Conservation (phyloP, 2,113 vertebrate genomes). For the Pica pica region DNA sequence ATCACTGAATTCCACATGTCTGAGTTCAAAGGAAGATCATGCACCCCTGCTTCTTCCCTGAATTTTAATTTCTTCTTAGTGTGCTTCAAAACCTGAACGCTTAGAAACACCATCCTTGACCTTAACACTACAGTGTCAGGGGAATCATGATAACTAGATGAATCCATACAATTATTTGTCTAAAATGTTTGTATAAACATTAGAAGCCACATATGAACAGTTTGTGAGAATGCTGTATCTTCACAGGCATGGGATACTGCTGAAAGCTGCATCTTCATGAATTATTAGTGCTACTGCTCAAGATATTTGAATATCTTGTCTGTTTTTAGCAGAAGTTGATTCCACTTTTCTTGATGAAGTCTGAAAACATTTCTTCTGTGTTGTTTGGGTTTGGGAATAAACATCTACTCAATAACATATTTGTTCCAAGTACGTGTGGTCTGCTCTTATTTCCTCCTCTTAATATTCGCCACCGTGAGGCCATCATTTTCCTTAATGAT, state of each 20-base stretch:
- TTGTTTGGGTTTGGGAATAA: neutral
- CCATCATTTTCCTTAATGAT: neutral
- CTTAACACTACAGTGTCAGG: conserved; percentile 5
- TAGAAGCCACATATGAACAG: neutral
- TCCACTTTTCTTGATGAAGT: neutral
- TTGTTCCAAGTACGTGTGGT: fast-evolving
- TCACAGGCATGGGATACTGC: neutral
- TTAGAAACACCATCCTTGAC: conserved; percentile 15
- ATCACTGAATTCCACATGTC: conserved; percentile 56
- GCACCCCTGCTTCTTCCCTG: neutral
- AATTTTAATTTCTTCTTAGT: conserved; percentile 27
- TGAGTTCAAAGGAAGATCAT: conserved; percentile 51
- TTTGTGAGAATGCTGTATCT: neutral
- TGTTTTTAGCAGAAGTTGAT: neutral
- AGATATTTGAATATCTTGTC: neutral
- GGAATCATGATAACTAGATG: neutral
- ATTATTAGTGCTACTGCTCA: neutral
- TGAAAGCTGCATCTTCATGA: neutral
- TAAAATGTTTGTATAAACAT: neutral
- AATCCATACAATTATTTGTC: neutral
- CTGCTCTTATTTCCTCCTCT: neutral
- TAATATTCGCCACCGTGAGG: neutral
- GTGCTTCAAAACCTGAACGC: neutral
- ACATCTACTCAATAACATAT: neutral
- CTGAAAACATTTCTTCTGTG: neutral